Base-by-base conservation (phyloP, 2,888 invertebrate genomes). In the Nowickia ferox region DNA sequence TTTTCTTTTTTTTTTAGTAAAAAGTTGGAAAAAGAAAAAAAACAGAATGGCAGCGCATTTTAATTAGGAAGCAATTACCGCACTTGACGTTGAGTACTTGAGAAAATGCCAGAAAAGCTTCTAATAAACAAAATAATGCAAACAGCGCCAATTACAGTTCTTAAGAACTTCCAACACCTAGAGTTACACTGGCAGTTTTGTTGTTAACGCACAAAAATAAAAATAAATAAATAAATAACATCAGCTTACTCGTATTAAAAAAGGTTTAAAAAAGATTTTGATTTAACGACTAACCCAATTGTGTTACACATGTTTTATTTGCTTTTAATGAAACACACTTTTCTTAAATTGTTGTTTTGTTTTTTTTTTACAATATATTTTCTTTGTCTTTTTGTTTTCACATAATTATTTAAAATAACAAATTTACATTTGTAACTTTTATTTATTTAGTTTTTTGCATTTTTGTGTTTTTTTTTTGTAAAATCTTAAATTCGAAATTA, bases 331-430 rank as follows among this genome's bases (percentile, higher is more conserved):
- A 81, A 84, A 78, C 61, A 30, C 88, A 80, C 87, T 89, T 69
- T 59, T 69, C 61, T 83, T 79, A 80, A 82, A 79, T 86, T 80
- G 77, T 83, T 84, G 72, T 83, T 30, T 30, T 84, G 65, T 76
- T 84, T 69, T 59, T 84, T 84, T 86, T 84, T 76, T 85, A 85
- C 83, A 86, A 86, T 85, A 84, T 85, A 82, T 85, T 87, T 88
- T 85, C 68, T 84, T 87, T 87, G 82, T 86, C 74, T 75, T 86
- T 81, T 84, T 79, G 72, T 83, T 87, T 85, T 87, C 78, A 84
- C 85, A 83, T 84, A 79, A 86, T 86, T 87, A 87, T 88, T 88
- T 88, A 88, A 88, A 88, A 88, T 88, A 88, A 88, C 87, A 88
- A 88, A 88, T 88, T 87, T 88, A 88, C 87, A 88, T 86, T 87